Conservation (phyloP, 2,888 invertebrate species). For the Thereva nobilitata region DNA sequence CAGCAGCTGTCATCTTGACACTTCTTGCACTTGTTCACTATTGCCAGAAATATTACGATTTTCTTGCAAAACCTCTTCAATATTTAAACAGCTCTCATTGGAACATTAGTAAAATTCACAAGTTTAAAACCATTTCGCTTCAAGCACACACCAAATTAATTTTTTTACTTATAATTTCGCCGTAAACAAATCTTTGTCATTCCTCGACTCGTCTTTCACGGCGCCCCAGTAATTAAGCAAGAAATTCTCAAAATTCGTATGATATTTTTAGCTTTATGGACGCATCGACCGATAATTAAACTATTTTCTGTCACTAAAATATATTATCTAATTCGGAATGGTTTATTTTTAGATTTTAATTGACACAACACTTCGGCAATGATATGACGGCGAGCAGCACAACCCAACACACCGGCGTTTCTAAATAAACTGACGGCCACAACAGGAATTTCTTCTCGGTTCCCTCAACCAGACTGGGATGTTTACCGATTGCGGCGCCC, state of each 20-base stretch:
- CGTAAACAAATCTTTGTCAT: constrained; percentile 20
- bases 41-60: no score
- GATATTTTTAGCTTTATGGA: constrained; percentile 28
- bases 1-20: constrained; percentile 24
- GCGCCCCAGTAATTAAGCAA: no score
- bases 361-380: constrained; percentile 8
- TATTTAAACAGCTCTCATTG: no score
- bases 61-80: no score
- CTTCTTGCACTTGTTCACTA: neutral
- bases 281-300: constrained; percentile 25
- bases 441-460: no score
- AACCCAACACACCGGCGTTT: constrained; percentile 2
- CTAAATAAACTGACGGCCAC: constrained; percentile 14
- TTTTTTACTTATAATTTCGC: no score
- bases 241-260: neutral
- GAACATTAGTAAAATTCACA: no score
- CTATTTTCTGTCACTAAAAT: constrained; percentile 30
- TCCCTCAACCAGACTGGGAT: no score
- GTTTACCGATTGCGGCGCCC: no score
- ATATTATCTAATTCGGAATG: constrained; percentile 4
- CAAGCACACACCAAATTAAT: no score
- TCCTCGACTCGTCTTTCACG: constrained; percentile 23
- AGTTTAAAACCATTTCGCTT: no score
- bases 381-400: constrained; percentile 7
- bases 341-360: constrained; percentile 27